These are phyloP conservation scores for Timema podura DNA, from an alignment of 2,888 invertebrate species.

Conservation along the genomic window DNA sequence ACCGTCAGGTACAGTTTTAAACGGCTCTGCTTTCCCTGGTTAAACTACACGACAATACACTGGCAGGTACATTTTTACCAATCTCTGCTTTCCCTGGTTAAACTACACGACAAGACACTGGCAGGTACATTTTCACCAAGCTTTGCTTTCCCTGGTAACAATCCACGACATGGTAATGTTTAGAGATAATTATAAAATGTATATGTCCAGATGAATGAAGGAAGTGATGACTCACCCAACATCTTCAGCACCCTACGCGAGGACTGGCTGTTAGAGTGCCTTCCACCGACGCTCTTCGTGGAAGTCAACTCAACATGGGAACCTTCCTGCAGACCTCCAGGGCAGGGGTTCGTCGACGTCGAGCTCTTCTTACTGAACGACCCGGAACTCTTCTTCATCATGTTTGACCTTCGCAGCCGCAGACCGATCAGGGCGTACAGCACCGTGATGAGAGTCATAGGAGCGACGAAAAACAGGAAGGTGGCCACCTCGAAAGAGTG, in stretches of 20 bases:
- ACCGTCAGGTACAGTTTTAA: too few relatives aligned
- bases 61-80: too few relatives aligned
- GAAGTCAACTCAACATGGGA: background rate
- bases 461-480: constrained; percentile 55
- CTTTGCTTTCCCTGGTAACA: too few relatives aligned
- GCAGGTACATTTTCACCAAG: too few relatives aligned
- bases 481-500: constrained; percentile 53
- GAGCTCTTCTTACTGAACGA: constrained; percentile 14
- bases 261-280: constrained; percentile 47
- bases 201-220: background rate
- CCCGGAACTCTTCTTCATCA: constrained; percentile 15
- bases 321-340: background rate
- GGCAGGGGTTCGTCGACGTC: background rate
- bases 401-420: constrained; percentile 43
- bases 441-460: constrained; percentile 56
- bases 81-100: too few relatives aligned
- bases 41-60: too few relatives aligned
- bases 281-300: constrained; percentile 14
- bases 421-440: constrained; percentile 51
- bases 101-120: too few relatives aligned
- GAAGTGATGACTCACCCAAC: constrained; percentile 57
- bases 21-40: too few relatives aligned
- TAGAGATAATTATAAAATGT: background rate
- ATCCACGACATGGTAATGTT: too few relatives aligned
- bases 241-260: constrained; percentile 69